Evolutionary conservation across 2,888 invertebrate species (phyloP).

Genomic region (Criorhina ranunculi): DNA sequence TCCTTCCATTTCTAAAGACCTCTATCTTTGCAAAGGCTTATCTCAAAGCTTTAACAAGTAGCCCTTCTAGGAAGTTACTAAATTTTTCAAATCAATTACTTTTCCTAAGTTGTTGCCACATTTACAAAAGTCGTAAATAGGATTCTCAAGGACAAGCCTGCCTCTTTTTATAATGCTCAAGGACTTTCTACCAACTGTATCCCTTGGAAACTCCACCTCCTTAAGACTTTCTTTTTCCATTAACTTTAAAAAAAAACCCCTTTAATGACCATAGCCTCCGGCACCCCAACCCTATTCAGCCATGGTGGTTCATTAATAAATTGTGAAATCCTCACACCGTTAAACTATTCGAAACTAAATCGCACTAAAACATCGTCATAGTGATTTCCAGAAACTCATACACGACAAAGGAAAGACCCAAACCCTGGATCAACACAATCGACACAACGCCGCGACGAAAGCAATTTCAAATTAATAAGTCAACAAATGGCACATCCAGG

Average conservation of each 20-base stretch:
- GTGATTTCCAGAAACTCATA: slow-evolving; percentile 48
- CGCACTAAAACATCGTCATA: slow-evolving; percentile 45
- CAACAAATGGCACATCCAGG: slow-evolving; percentile 65
- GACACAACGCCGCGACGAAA: slow-evolving; percentile 22
- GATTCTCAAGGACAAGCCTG: no score
- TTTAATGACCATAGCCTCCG: not conserved
- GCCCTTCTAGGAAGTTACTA: no score
- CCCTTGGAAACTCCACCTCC: no score
- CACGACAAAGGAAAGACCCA: slow-evolving; percentile 8
- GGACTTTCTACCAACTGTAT: no score
- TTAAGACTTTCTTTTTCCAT: no score
- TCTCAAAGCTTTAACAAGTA: no score
- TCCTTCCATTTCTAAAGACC: no score
- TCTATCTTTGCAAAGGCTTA: no score
- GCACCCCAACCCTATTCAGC: not conserved
- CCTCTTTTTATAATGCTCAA: no score
- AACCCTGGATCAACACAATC: not conserved
- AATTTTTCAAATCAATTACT: no score
- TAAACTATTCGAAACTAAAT: slow-evolving; percentile 30
- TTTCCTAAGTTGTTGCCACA: no score
- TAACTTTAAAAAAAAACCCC: not conserved
- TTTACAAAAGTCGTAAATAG: no score
- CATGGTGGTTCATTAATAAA: slow-evolving; percentile 25
- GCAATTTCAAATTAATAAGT: slow-evolving; percentile 54
- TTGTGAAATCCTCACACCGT: not conserved